Conservation (phyloP, 2,888 invertebrate genomes). For the Dicranocentrus wangi region DNA sequence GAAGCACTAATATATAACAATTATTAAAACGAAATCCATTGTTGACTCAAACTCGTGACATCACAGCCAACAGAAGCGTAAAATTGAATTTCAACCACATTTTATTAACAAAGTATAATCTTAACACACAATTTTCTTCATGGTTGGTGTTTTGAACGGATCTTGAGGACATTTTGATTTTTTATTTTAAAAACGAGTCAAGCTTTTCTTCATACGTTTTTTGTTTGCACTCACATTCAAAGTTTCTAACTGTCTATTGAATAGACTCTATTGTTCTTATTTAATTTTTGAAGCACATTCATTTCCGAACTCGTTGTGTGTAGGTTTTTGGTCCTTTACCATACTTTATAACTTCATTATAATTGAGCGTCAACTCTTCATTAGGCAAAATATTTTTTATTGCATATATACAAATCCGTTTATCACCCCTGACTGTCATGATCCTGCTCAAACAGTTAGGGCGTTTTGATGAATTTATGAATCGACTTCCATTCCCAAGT, state of each 20-base stretch:
- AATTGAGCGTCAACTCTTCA: slow-evolving; percentile 35
- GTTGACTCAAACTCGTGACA: no score
- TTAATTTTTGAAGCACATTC: not conserved
- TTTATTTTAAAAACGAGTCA: not conserved
- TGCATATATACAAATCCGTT: slow-evolving; percentile 20
- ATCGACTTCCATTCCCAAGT: slow-evolving; percentile 14
- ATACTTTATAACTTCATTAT: slow-evolving; percentile 4
- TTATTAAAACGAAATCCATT: no score
- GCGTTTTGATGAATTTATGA: slow-evolving; percentile 37
- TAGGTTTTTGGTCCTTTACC: no score
- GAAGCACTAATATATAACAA: no score
- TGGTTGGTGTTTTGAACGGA: not conserved
- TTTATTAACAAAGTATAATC: not conserved
- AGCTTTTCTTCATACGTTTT: no score
- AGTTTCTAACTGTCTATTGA: not conserved
- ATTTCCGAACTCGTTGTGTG: not conserved
- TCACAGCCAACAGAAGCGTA: no score
- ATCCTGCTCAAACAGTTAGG: slow-evolving; percentile 23
- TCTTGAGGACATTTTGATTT: no score
- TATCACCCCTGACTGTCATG: slow-evolving; percentile 11
- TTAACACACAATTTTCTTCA: not conserved
- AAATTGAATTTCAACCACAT: not conserved
- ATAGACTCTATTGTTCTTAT: not conserved
- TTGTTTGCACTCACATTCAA: not conserved
- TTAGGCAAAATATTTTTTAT: not conserved